Evolutionary conservation across 1,140 invertebrate species (phyloP).

Genomic region (Calosoma granatense): DNA sequence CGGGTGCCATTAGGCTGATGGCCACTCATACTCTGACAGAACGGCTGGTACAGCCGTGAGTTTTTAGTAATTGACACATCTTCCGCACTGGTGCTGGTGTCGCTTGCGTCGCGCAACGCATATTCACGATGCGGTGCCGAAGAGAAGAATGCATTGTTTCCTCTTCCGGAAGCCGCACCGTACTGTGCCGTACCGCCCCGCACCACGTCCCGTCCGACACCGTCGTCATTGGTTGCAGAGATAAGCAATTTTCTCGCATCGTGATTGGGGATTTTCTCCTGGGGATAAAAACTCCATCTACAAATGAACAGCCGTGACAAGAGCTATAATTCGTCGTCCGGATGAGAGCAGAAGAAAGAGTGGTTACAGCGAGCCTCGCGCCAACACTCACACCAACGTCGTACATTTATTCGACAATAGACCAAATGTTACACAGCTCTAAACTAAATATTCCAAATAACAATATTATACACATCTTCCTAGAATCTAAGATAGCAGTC

Average conservation of each 20-base stretch:
- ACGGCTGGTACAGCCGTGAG: too few species aligned
- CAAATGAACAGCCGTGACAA: conserved; percentile 64
- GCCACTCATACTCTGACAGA: neutral
- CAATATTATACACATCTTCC: too few species aligned
- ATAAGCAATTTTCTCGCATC: conserved; percentile 58
- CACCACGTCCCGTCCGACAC: conserved; percentile 11
- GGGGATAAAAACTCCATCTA: conserved; percentile 62
- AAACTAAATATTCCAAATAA: conserved; percentile 12
- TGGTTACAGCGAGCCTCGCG: conserved; percentile 16
- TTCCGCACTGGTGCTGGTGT: neutral
- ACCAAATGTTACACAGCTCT: neutral
- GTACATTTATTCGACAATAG: too few species aligned
- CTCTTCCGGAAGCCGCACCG: conserved; percentile 20
- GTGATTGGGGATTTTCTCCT: conserved; percentile 56
- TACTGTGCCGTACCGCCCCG: conserved; percentile 17
- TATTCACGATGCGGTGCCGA: neutral
- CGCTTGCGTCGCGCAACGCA: neutral
- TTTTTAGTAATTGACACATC: neutral
- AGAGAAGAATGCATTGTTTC: neutral
- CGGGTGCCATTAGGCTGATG: neutral
- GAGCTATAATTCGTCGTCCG: conserved; percentile 53
- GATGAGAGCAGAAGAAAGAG: conserved; percentile 28
- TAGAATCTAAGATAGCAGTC: too few species aligned
- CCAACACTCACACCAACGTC: too few species aligned
- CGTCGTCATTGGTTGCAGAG: conserved; percentile 24